phyloP scores from a whole-genome alignment of 2,888 invertebrate species.

The Phorcus lineatus region DNA sequence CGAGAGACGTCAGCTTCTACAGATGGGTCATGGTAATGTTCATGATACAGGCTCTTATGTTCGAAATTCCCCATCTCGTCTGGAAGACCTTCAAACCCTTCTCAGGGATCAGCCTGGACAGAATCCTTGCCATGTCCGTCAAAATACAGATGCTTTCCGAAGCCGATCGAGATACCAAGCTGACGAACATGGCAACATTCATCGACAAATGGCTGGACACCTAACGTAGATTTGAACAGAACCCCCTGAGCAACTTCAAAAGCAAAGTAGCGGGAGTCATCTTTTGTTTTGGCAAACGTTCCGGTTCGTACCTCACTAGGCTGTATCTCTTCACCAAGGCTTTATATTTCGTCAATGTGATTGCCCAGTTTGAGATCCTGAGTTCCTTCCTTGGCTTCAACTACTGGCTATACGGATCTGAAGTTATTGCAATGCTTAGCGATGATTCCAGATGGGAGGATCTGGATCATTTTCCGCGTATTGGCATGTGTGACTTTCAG shows the following conservation, averaged over 20 bases:
- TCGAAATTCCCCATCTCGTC: background rate
- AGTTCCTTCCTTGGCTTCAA: background rate
- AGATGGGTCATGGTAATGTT: slow-evolving; percentile 17
- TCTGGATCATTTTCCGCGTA: slow-evolving; percentile 41
- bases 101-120: background rate
- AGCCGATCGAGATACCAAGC: background rate
- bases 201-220: slow-evolving; percentile 7
- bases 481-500: slow-evolving; percentile 61
- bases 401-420: background rate
- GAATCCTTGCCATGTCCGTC: background rate
- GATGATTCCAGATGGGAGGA: background rate
- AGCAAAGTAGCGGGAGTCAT: background rate
- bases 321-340: background rate
- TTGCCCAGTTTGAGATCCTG: background rate
- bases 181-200: background rate
- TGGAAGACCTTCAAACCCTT: background rate
- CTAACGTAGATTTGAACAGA: background rate
- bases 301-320: background rate
- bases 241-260: background rate
- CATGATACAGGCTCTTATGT: slow-evolving; percentile 9
- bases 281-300: slow-evolving; percentile 13
- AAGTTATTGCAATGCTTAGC: background rate
- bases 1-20: slow-evolving; percentile 9
- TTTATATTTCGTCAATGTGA: background rate
- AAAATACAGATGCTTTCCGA: background rate